phyloP scores from a whole-genome alignment of 2,888 invertebrate species.

The Sminthurinus aureus region DNA sequence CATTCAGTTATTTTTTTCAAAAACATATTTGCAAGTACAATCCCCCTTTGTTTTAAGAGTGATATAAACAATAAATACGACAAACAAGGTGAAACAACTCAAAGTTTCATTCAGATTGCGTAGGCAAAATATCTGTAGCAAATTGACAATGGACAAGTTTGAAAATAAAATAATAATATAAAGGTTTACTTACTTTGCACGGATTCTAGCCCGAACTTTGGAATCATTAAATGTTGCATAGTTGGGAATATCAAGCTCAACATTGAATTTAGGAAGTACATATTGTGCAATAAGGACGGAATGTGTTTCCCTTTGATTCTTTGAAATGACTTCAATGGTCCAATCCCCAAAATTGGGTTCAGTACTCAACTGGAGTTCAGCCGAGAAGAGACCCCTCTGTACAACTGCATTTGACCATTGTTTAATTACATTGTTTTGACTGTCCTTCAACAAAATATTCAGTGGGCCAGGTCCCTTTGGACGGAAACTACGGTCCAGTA shows the following conservation, averaged over 20 bases:
- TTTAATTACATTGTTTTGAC: conserved; percentile 78
- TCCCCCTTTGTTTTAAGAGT: no score
- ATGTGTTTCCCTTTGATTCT: conserved; percentile 74
- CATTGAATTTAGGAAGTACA: conserved; percentile 92
- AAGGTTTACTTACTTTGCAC: conserved; percentile 80
- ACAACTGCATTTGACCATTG: conserved; percentile 76
- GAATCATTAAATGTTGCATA: conserved; percentile 84
- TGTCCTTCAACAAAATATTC: conserved; percentile 73
- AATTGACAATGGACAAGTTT: no score
- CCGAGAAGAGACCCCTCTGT: conserved; percentile 76
- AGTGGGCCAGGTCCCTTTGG: conserved; percentile 74
- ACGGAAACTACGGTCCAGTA: conserved; percentile 77
- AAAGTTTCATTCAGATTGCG: no score
- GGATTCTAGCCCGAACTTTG: conserved; percentile 78
- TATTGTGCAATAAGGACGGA: conserved; percentile 87
- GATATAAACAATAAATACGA: no score
- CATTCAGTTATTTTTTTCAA: no score
- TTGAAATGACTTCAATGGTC: conserved; percentile 76
- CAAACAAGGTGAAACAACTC: no score
- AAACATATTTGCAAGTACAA: no score
- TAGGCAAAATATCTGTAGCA: no score
- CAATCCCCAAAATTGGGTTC: conserved; percentile 88
- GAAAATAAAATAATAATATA: no score
- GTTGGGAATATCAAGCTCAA: conserved; percentile 81
- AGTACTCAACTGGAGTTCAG: conserved; percentile 78